Conservation (phyloP, 2,113 vertebrate genomes). For the Cygnus atratus region DNA sequence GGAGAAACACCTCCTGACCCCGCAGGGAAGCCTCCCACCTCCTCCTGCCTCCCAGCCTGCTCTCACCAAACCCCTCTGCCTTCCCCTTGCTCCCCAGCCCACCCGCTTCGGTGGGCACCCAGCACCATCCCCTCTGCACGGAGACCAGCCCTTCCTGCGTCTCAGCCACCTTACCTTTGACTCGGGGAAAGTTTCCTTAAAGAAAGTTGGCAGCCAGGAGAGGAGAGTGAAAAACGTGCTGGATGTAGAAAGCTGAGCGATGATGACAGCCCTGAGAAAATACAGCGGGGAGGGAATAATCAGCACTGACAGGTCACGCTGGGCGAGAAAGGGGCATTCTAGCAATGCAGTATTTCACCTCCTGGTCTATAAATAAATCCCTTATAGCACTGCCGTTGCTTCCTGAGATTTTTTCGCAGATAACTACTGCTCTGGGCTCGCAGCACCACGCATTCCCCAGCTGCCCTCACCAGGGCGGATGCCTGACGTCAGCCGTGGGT, state of each 20-base stretch:
- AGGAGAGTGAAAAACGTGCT: constrained; percentile 93
- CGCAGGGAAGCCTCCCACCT: neutral
- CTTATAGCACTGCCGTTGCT: neutral
- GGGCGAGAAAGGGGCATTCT: neutral
- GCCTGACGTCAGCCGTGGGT: neutral
- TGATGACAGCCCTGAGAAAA: constrained; percentile 86
- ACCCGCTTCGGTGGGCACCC: accelerated
- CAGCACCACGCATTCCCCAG: accelerated
- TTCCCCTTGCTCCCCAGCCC: neutral
- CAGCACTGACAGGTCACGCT: neutral
- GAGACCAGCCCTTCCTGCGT: accelerated
- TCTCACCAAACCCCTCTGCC: neutral
- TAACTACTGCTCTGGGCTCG: neutral
- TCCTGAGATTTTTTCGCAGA: neutral
- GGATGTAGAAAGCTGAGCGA: constrained; percentile 88
- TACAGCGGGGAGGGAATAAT: neutral
- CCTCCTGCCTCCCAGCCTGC: neutral
- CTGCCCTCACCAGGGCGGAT: accelerated
- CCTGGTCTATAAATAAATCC: neutral
- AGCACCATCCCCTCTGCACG: accelerated
- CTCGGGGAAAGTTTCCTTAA: constrained; percentile 91
- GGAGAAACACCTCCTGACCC: accelerated
- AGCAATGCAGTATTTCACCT: neutral
- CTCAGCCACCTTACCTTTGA: constrained; percentile 82
- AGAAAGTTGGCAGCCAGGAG: constrained; percentile 97